Base-by-base conservation (phyloP, 2,113 vertebrate species). In the Lota lota region DNA sequence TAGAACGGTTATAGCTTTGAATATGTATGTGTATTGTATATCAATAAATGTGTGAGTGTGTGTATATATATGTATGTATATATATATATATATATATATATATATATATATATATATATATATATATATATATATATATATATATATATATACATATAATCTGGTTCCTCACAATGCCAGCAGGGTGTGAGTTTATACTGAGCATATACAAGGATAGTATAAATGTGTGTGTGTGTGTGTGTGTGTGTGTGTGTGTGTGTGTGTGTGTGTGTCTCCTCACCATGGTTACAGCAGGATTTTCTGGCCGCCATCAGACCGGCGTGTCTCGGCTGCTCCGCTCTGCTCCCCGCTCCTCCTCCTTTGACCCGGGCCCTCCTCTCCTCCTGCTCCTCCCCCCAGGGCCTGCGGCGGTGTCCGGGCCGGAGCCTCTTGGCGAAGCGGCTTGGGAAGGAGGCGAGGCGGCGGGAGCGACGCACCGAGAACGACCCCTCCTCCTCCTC, bases 381-480 rank as follows among this genome's bases (percentile, higher is more conserved):
- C 80, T 74, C 64, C 11, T 3, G 62, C 68, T 72, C 86, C 60
- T 78, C 78, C 61, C 51, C 70, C 16, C 86, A 2, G 60, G 76
- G 0, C 79, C 81, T 47, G 73, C 64, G 2, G 18, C 36, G 60
- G 74, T 20, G 61, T 2, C 21, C 12, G 60, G 82, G 50, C 86
- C 91, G 72, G 62, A 87, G 57, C 87, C 91, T 90, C 88, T 93
- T 92, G 86, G 84, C 79, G 68, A 91, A 67, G 84, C 91, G 88
- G 82, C 93, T 92, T 59, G 95, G 87, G 76, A 92, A 93, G 2
- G 0, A 94, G 84, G 90, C 96, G 83, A 99, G 91, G 64, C 97
- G 95, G 16, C 94, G 90, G 12, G 97, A 99, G 2, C 97, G 94
- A 20, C 97, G 91, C 4, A 99, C 95, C 0, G 94, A 76, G 90